Base-by-base conservation (phyloP, 2,113 vertebrate genomes). In the Cyanocitta stelleri region DNA sequence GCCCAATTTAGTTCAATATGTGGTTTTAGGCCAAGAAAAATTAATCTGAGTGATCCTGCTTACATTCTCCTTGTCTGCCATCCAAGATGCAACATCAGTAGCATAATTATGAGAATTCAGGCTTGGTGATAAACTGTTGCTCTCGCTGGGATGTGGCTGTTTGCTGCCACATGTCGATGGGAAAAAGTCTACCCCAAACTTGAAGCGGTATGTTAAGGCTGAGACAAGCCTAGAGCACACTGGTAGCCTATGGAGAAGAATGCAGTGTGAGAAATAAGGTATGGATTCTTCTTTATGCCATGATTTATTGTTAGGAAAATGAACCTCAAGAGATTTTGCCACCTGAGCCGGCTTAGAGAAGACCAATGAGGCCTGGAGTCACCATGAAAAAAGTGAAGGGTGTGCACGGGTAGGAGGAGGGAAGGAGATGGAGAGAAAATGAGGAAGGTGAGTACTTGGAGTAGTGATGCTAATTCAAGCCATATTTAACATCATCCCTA, bases 71-170 rank as follows among this genome's bases (percentile, higher is more conserved):
- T 64, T 1, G 0, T n/a, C 37, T 61, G 62, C 41, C n/a, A 82
- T 58, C 56, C 56, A 64, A 61, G 58, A 48, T 56, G 32, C 49
- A 79, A 43, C 1, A 6, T 11, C 27, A 63, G 48, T 11, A 33
- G 21, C 29, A 52, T 16, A 15, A 4, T 27, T 46, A 10, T 1
- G 4, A 39, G 58, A 52, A 41, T 56, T 87, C 54, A 85, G 18
- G 29, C 44, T 24, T 58, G 32, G 29, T 44, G 33, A 63, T 39
- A 74, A 74, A 74, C 32, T 74, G 24, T 85, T 67, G 76, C 27
- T 69, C 13, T 37, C 23, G 19, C 7, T n/a, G 56, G 33, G 21
- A 77, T 22, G 33, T 0, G 0, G 16, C 21, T 78, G 44, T 48
- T 59, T 39, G 39, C 9, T 76, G 59, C 22, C 37, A 80, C 3